phyloP scores from a whole-genome alignment of 2,797 vertebrate species.

The Coluber constrictor region DNA sequence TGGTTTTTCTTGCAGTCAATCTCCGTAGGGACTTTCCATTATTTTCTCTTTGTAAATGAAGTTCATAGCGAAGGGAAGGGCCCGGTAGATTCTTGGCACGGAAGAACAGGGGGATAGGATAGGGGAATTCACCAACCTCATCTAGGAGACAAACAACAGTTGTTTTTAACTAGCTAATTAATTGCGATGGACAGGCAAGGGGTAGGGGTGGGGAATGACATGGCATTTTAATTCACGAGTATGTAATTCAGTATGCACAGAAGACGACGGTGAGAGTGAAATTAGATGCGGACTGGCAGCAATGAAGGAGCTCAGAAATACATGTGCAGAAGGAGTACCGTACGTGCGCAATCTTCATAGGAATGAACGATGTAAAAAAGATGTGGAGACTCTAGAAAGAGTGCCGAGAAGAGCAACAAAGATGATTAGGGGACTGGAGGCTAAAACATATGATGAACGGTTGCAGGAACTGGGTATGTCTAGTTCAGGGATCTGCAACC shows the following conservation, averaged over 20 bases:
- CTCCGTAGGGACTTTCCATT: neutral
- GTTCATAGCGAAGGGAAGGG: constrained; percentile 42
- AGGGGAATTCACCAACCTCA: constrained; percentile 31
- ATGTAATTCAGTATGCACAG: neutral
- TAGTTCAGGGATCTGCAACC: too few species aligned
- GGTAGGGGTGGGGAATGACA: neutral
- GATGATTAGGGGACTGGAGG: too few species aligned
- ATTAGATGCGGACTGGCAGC: neutral
- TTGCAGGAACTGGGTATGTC: too few species aligned
- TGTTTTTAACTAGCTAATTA: constrained; percentile 51
- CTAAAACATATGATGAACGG: too few species aligned
- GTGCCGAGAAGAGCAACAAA: too few species aligned
- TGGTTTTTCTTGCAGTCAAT: constrained; percentile 46
- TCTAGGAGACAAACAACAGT: constrained; percentile 45
- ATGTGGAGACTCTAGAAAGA: too few species aligned
- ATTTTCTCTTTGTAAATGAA: constrained; percentile 21
- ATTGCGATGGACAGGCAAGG: constrained; percentile 21
- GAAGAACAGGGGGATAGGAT: constrained; percentile 26
- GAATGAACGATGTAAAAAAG: too few species aligned
- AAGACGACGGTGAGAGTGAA: neutral
- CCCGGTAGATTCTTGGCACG: constrained; percentile 44
- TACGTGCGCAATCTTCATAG: neutral
- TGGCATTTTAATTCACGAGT: constrained; percentile 20
- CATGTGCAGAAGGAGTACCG: too few species aligned
- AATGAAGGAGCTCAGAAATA: neutral